Base-by-base conservation (phyloP, 2,888 invertebrate species). In the Silvanus unidentatus region DNA sequence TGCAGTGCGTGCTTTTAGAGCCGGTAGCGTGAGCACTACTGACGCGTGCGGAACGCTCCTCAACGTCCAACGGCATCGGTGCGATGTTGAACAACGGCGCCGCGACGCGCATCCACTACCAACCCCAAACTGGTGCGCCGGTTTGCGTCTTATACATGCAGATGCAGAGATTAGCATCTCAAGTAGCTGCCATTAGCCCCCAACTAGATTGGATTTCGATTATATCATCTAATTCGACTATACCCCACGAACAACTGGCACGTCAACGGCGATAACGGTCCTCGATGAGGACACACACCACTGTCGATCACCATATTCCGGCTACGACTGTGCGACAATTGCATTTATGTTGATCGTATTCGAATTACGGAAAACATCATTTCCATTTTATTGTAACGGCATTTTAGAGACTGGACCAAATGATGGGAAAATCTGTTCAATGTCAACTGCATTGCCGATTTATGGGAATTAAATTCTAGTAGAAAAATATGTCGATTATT, bases 11-110 rank as follows among this genome's bases (percentile, higher is more conserved):
- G 53, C 52, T 47, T 46, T 37, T 49, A 44, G 47, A 53, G 54
- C 51, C 54, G 50, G 53, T 48, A 58, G 59, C 62, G 57, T 59
- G 57, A 53, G 55, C 52, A 57, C 59, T 56, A 59, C 62, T 61
- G 53, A 55, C 49, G 52, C 53, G 52, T 52, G 57, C 48, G 40
- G 53, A 54, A 53, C 54, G 54, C 48, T 32, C 36, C 51, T 42
- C 48, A 51, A 44, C 52, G 52, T 44, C 53, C 32, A n/a, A 32
- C 12, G 10, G n/a, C n/a, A n/a, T n/a, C 12, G 51, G 50, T 41
- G 44, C 43, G 47, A 44, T 16, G 37, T 12, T 16, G 37, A 32
- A 32, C n/a, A 40, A 48, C 55, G 54, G 42, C 48, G 47, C 14
- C 46, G 14, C 37, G 40, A 39, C 47, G 49, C 48, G 41, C 41